Conservation (phyloP, 2,888 invertebrate genomes). For the Ceriagrion tenellum region DNA sequence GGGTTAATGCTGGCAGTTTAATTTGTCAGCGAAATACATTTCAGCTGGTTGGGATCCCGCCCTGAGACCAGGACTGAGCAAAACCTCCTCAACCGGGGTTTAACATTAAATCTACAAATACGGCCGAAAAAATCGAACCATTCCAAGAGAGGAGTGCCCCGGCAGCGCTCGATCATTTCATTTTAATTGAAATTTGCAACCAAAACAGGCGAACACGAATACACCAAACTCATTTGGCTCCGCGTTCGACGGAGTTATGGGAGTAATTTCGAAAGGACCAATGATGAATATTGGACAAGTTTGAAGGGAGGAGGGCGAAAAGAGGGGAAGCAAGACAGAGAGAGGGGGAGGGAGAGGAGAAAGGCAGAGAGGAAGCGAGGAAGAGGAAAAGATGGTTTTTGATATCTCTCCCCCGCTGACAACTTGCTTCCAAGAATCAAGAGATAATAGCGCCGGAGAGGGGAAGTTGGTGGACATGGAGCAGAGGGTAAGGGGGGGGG, state of each 20-base stretch:
- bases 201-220: not conserved
- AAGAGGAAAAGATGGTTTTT: not conserved
- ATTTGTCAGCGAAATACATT: no score
- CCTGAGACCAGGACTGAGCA: no score
- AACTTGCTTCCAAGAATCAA: constrained; percentile 17
- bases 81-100: no score
- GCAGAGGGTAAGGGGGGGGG: not conserved
- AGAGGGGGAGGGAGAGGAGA: no score
- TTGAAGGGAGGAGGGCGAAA: not conserved
- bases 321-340: not conserved
- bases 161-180: no score
- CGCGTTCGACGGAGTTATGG: no score
- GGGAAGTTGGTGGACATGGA: not conserved
- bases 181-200: no score
- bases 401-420: not conserved
- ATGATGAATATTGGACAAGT: not conserved
- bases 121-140: no score
- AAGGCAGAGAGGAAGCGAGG: not conserved
- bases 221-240: not conserved
- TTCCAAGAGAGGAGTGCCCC: no score
- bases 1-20: no score
- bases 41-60: no score
- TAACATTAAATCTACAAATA: no score
- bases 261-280: not conserved
- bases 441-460: not conserved